phyloP scores from a whole-genome alignment of 2,113 vertebrate species.

The Poeciliopsis occidentalis region DNA sequence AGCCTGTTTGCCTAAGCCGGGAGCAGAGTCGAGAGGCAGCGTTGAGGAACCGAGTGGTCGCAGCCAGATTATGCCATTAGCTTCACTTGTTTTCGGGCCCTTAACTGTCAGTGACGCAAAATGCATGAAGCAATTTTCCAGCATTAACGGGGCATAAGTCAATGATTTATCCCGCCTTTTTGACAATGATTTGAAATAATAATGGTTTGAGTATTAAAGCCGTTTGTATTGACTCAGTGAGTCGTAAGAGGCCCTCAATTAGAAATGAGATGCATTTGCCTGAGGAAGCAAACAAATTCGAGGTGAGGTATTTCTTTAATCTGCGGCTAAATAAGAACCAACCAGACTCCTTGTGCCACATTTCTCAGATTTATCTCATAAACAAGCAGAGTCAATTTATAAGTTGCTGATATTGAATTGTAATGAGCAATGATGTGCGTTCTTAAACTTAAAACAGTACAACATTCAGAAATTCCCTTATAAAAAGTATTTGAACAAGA shows the following conservation, averaged over 20 bases:
- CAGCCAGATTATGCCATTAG: conserved; percentile 77
- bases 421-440: conserved; percentile 55
- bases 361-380: conserved; percentile 66
- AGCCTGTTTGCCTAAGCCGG: conserved; percentile 66
- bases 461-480: conserved; percentile 54
- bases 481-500: conserved; percentile 52
- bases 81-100: conserved; percentile 68
- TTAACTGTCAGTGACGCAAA: conserved; percentile 78
- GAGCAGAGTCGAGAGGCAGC: conserved; percentile 16
- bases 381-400: conserved; percentile 54
- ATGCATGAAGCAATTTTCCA: conserved; percentile 74
- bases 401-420: conserved; percentile 56
- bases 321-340: conserved; percentile 55
- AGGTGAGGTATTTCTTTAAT: conserved; percentile 66
- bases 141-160: conserved; percentile 70
- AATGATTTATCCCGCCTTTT: conserved; percentile 68
- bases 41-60: conserved; percentile 48
- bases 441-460: conserved; percentile 61
- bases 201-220: conserved; percentile 75
- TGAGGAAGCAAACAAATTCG: conserved; percentile 43
- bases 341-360: conserved; percentile 38
- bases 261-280: conserved; percentile 61
- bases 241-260: conserved; percentile 66
- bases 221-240: conserved; percentile 75
- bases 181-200: conserved; percentile 75